phyloP scores from a whole-genome alignment of 2,888 invertebrate species.

The Stictocephala bisonia region DNA sequence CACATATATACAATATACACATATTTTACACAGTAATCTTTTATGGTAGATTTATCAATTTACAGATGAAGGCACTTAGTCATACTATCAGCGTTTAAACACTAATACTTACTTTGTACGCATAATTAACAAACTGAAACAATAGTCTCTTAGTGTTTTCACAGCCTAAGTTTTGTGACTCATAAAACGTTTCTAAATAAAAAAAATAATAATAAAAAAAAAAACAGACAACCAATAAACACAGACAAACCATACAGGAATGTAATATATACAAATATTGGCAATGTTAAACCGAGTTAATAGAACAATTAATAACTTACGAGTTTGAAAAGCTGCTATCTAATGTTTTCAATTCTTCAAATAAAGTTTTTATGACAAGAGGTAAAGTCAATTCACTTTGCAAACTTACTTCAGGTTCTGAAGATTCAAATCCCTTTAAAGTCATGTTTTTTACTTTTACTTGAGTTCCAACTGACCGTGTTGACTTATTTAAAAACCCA shows the following conservation, averaged over 20 bases:
- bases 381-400: slow-evolving; percentile 33
- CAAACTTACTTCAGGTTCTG: slow-evolving; percentile 33
- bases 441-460: slow-evolving; percentile 26
- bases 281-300: not conserved
- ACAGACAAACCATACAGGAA: not conserved
- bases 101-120: no score
- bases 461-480: slow-evolving; percentile 30
- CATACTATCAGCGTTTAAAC: not conserved
- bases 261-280: not conserved
- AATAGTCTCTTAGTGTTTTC: no score
- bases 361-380: slow-evolving; percentile 28
- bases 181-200: not conserved
- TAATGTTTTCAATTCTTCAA: slow-evolving; percentile 27
- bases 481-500: slow-evolving; percentile 17
- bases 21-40: not conserved
- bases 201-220: no score
- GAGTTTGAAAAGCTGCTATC: slow-evolving; percentile 32
- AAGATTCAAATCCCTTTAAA: slow-evolving; percentile 26
- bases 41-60: not conserved
- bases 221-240: no score
- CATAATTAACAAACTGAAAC: no score
- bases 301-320: slow-evolving; percentile 3
- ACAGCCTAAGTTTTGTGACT: slow-evolving; percentile 24
- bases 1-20: slow-evolving; percentile 16
- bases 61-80: slow-evolving; percentile 29